Conservation (phyloP, 2,113 vertebrate genomes). For the Motacilla alba region DNA sequence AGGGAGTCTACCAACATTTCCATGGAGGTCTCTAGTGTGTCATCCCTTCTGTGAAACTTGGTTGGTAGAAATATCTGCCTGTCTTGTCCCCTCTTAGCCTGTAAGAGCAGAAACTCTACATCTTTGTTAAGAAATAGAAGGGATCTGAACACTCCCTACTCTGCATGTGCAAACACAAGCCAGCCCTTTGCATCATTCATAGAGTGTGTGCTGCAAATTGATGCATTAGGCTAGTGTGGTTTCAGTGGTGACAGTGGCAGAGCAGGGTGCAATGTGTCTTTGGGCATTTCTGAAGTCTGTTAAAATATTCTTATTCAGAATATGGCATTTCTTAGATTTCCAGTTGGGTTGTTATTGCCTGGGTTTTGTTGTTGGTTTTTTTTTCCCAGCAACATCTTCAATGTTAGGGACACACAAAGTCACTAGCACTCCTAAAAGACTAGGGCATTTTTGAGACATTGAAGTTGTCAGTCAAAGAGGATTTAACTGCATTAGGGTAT, state of each 20-base stretch:
- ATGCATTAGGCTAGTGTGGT: not conserved
- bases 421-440: not conserved
- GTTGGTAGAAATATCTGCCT: not conserved
- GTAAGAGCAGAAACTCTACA: not conserved
- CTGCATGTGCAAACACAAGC: not conserved
- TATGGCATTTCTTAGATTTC: not conserved
- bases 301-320: not conserved
- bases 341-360: not conserved
- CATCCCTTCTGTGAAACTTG: not conserved
- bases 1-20: not conserved
- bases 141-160: not conserved
- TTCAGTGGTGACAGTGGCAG: not conserved
- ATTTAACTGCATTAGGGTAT: not conserved
- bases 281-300: not conserved
- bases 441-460: not conserved
- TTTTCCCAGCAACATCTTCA: not conserved
- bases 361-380: fast-evolving
- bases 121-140: not conserved
- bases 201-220: not conserved
- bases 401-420: not conserved
- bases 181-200: not conserved
- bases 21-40: not conserved
- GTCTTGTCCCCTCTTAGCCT: not conserved
- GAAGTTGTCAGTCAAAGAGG: not conserved
- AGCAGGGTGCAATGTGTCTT: not conserved